Conservation (phyloP, 2,888 invertebrate genomes). For the Deilephila porcellus region DNA sequence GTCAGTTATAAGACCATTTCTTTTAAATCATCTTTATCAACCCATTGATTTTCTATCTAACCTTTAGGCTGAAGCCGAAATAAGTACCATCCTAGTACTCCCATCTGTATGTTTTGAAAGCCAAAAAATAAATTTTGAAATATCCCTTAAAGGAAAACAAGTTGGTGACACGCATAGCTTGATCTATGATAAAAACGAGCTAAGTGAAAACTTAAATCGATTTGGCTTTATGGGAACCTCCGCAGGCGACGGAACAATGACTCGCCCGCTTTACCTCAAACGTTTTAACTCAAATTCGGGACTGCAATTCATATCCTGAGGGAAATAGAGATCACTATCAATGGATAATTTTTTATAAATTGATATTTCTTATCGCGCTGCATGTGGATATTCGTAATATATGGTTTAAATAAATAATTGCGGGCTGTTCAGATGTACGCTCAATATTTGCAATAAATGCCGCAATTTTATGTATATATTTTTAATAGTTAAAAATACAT, state of each 20-base stretch:
- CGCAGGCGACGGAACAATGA: conserved; percentile 23
- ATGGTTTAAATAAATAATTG: not conserved
- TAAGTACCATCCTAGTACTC: too few relatives aligned
- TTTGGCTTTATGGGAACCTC: conserved; percentile 20
- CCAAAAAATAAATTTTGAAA: not conserved
- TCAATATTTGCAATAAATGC: too few relatives aligned
- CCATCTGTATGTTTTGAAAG: not conserved
- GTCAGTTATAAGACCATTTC: too few relatives aligned
- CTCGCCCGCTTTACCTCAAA: conserved; percentile 24
- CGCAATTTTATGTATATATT: too few relatives aligned
- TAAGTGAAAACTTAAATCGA: conserved; percentile 25
- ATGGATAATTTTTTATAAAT: conserved; percentile 15
- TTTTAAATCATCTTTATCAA: too few relatives aligned
- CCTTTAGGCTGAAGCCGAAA: too few relatives aligned
- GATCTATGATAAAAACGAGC: conserved; percentile 11
- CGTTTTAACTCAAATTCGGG: conserved; percentile 21
- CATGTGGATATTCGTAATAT: not conserved
- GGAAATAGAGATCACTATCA: conserved; percentile 25
- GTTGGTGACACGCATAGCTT: not conserved
- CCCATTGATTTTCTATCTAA: too few relatives aligned
- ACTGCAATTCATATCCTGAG: conserved; percentile 23
- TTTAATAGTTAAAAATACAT: too few relatives aligned
- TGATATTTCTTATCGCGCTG: not conserved
- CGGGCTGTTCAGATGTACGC: not conserved
- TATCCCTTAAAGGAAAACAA: not conserved